Evolutionary conservation across 2,113 vertebrate genomes (phyloP), one percentile per base, ranked within the genome.

Genomic region (Anguilla rostrata): DNA sequence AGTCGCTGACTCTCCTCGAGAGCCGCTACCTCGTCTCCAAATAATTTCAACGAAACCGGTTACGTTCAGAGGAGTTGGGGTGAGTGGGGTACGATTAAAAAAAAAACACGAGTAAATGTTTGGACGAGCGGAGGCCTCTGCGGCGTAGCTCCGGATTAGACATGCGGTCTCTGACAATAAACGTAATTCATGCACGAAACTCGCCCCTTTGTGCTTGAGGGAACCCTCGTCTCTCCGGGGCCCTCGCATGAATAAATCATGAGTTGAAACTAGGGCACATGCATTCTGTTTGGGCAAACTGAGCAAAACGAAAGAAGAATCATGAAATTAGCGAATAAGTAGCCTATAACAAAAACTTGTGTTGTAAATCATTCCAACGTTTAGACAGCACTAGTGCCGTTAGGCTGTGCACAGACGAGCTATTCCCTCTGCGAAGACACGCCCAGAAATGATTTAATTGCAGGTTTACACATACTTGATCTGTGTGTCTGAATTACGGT

Each of bases 221-320:
- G 75, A 87, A 78, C 43, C 79, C 85, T 57, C 39, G 79, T 53
- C 80, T 60, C 56, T 43, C 40, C n/a, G 81, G 82, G 60, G 46
- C 39, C 43, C 60, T 29, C 20, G 22, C 86, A 87, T 87, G 81
- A 87, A 87, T 87, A 83, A 87, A 87, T 87, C 86, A 87, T 83
- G 20, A 84, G 53, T 46, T 0, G 43, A 80, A 79, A 83, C 22
- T 41, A 78, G 66, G 71, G n/a, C 26, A 78, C 26, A 78, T 80
- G 34, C 82, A 43, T 79, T 15, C 34, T 39, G 60, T 56, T 83
- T 46, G 57, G 39, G 63, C 5, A 63, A 39, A 84, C 12, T 53
- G 12, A 78, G 46, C 82, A 43, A 71, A 40, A 34, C n/a, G 9
- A n/a, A 34, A 29, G n/a, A 34, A 75, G 34, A 75, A 3, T 12